Evolutionary conservation across 2,113 vertebrate genomes (phyloP).

Genomic region (Bufo gargarizans): DNA sequence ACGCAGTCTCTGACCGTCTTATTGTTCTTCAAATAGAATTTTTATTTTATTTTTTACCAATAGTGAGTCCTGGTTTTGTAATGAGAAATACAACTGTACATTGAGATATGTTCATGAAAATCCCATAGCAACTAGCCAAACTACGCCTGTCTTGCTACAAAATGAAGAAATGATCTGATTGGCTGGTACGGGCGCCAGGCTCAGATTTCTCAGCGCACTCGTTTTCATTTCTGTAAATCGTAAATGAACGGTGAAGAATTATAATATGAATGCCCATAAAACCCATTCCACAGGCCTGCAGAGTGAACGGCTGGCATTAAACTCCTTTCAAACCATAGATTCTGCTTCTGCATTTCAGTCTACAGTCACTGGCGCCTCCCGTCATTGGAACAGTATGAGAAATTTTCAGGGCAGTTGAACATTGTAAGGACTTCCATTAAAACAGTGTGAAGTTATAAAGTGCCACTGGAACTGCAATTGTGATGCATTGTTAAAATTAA

Average conservation of each 20-base stretch:
- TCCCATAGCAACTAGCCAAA: not conserved
- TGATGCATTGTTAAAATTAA: slow-evolving; percentile 32
- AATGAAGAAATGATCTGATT: not conserved
- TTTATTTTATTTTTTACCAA: not conserved
- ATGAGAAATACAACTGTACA: not conserved
- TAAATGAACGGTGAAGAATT: not conserved
- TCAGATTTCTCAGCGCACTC: not conserved
- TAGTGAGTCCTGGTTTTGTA: too few species aligned
- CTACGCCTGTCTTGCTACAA: not conserved
- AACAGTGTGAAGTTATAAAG: slow-evolving; percentile 28
- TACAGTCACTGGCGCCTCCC: not conserved
- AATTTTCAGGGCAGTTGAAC: slow-evolving; percentile 42
- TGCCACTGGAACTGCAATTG: not conserved
- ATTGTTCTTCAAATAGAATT: too few species aligned
- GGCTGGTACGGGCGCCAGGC: not conserved
- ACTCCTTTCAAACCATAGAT: slow-evolving; percentile 6
- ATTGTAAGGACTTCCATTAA: slow-evolving; percentile 19
- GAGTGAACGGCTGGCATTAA: slow-evolving; percentile 5
- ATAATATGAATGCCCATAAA: slow-evolving; percentile 7
- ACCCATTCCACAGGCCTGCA: not conserved
- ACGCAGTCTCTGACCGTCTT: too few species aligned
- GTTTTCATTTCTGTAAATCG: not conserved
- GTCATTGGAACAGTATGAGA: slow-evolving; percentile 25
- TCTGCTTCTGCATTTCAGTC: slow-evolving; percentile 29
- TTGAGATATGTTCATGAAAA: not conserved